phyloP scores from a whole-genome alignment of 2,113 vertebrate genomes.

The Solea solea region DNA sequence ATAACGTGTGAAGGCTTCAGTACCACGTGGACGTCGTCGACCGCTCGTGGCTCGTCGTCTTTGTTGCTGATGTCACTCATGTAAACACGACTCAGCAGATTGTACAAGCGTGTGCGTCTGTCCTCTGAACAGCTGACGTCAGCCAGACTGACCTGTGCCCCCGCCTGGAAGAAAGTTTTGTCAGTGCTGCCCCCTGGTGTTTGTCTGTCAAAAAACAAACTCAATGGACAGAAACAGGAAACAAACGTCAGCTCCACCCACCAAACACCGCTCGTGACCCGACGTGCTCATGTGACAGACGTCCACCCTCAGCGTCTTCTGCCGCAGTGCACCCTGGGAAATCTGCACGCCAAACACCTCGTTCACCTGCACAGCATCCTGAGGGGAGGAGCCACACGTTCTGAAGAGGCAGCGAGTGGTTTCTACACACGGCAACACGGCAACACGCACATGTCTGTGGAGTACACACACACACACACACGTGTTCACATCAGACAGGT shows the following conservation, averaged over 20 bases:
- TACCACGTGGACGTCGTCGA: not conserved
- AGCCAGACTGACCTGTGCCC: constrained; percentile 95
- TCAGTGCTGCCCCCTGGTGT: too few relatives aligned
- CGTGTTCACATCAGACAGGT: not conserved
- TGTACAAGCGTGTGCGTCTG: constrained; percentile 90
- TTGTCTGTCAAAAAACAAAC: too few relatives aligned
- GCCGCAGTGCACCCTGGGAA: constrained; percentile 86
- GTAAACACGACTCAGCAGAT: constrained; percentile 89
- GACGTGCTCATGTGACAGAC: constrained; percentile 85
- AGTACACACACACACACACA: too few relatives aligned
- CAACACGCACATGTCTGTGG: constrained; percentile 87
- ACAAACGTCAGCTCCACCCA: constrained; percentile 67
- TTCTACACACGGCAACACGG: constrained; percentile 90
- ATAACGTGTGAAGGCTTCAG: not conserved
- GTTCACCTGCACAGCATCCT: constrained; percentile 84
- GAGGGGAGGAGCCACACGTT: constrained; percentile 79
- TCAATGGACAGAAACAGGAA: not conserved
- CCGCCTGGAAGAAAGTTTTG: constrained; percentile 79
- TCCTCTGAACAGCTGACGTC: constrained; percentile 88
- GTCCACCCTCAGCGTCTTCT: constrained; percentile 94
- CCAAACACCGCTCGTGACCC: constrained; percentile 90
- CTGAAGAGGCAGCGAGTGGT: constrained; percentile 91
- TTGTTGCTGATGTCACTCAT: constrained; percentile 83
- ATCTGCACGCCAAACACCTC: constrained; percentile 91
- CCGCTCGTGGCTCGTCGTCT: constrained; percentile 54